These are phyloP conservation scores for Enoplosus armatus DNA, from an alignment of 2,797 vertebrate species.

Conservation along the genomic window DNA sequence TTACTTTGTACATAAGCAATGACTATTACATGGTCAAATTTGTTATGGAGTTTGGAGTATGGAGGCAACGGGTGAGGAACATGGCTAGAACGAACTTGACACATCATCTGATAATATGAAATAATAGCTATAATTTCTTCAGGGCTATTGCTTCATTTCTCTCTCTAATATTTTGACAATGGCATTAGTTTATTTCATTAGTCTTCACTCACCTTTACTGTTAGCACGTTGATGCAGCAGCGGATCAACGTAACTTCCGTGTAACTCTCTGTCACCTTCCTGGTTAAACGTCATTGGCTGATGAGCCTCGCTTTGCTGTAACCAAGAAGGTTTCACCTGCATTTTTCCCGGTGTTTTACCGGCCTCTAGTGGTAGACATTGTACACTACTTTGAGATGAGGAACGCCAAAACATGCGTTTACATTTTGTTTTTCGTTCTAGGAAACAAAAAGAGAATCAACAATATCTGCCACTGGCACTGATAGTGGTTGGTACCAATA, in stretches of 20 bases:
- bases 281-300: slow-evolving; percentile 47
- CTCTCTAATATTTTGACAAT: accelerated
- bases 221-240: slow-evolving; percentile 42
- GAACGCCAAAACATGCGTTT: not conserved
- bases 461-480: not conserved
- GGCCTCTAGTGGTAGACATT: slow-evolving; percentile 12
- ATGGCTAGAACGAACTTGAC: accelerated
- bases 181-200: not conserved
- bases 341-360: not conserved
- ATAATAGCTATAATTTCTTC: not conserved
- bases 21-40: accelerated
- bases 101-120: not conserved
- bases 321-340: not conserved
- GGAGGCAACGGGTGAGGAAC: too few relatives aligned
- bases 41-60: slow-evolving; percentile 16
- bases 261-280: not conserved
- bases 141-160: accelerated
- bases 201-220: slow-evolving; percentile 68
- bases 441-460: not conserved
- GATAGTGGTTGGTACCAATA: not conserved
- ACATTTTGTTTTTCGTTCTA: not conserved
- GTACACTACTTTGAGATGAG: not conserved
- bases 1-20: accelerated
- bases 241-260: slow-evolving; percentile 54
- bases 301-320: not conserved